Evolutionary conservation across 2,888 invertebrate genomes (phyloP).

Genomic region (Formica aserva): DNA sequence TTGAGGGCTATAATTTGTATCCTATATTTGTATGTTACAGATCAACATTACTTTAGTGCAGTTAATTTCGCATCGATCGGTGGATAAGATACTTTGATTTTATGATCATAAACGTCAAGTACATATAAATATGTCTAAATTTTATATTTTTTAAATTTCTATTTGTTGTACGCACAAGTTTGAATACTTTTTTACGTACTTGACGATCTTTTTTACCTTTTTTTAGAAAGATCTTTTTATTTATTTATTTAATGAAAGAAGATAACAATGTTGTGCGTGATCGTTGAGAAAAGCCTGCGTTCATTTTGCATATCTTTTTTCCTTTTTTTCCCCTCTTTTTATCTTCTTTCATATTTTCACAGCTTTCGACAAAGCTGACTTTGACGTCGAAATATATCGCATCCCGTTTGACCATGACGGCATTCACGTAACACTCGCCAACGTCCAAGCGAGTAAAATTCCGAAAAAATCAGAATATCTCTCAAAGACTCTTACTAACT

Average conservation of each 20-base stretch:
- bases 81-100: not conserved
- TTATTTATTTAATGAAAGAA: not conserved
- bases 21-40: not conserved
- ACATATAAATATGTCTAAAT: not conserved
- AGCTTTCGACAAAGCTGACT: slow-evolving; percentile 52
- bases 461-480: slow-evolving; percentile 27
- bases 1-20: not conserved
- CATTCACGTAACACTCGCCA: slow-evolving; percentile 27
- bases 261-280: not conserved
- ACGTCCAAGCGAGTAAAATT: slow-evolving; percentile 14
- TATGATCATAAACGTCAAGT: not conserved
- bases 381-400: slow-evolving; percentile 50
- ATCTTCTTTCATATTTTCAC: slow-evolving; percentile 39
- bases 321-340: not conserved
- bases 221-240: not conserved
- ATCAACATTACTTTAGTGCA: not conserved
- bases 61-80: not conserved
- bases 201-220: not conserved
- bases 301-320: not conserved
- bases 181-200: not conserved
- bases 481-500: not conserved
- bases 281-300: not conserved
- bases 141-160: not conserved
- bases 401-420: slow-evolving; percentile 35
- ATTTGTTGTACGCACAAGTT: not conserved